phyloP scores from a whole-genome alignment of 2,888 invertebrate species.

The Meliscaeva auricollis region DNA sequence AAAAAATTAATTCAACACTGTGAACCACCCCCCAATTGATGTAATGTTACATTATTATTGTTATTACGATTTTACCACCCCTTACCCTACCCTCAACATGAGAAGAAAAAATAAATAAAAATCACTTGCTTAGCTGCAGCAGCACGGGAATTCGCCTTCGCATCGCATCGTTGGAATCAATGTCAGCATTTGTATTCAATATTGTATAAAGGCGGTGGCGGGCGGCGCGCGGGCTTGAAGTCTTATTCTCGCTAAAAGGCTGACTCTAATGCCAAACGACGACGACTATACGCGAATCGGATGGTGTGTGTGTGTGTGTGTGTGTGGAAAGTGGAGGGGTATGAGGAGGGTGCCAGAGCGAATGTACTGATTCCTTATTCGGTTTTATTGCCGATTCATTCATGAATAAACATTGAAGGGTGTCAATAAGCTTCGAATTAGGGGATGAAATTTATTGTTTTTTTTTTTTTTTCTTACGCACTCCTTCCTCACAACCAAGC shows the following conservation, averaged over 20 bases:
- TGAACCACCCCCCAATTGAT: slow-evolving; percentile 69
- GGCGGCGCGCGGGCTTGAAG: slow-evolving; percentile 13
- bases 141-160: slow-evolving; percentile 12
- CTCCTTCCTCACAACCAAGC: background rate
- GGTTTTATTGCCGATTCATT: slow-evolving; percentile 76
- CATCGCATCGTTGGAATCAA: background rate
- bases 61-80: slow-evolving; percentile 60
- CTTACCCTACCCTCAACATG: background rate
- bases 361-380: slow-evolving; percentile 75
- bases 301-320: background rate
- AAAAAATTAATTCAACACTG: slow-evolving; percentile 70
- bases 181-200: slow-evolving; percentile 36
- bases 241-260: slow-evolving; percentile 43
- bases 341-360: slow-evolving; percentile 48
- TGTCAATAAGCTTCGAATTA: slow-evolving; percentile 76
- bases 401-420: slow-evolving; percentile 76
- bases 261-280: background rate
- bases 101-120: slow-evolving; percentile 14
- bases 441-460: slow-evolving; percentile 75
- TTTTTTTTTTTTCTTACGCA: slow-evolving; percentile 30
- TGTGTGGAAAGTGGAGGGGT: background rate
- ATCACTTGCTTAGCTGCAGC: slow-evolving; percentile 63
- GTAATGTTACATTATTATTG: slow-evolving; percentile 75
- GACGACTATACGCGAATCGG: background rate
- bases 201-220: background rate